Evolutionary conservation across 2,797 vertebrate species (phyloP), one percentile per base, ranked within the genome.

Genomic region (Darevskia nairensis): DNA sequence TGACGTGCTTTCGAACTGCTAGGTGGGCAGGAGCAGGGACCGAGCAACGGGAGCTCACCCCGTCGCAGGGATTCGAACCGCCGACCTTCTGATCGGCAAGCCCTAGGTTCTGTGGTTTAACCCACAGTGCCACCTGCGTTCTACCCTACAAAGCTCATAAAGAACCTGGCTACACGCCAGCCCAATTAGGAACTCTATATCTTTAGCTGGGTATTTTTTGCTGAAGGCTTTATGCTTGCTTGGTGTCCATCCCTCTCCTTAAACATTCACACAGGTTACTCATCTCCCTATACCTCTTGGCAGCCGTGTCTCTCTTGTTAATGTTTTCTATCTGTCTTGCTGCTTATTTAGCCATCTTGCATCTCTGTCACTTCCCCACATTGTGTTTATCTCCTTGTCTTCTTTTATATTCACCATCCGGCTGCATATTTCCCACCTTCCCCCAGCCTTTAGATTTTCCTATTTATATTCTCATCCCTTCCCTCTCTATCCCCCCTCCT

Each of bases 391-490:
- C 35, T 85, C 39, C 19, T 77, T 61, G 4, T 4, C 87, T 90
- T 82, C 69, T 80, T 88, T 92, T 88, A 85, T 91, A 83, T 80
- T 50, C 88, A 85, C 90, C 78, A 0, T 86, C 86, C 88, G 90
- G 77, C 41, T 80, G 85, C 86, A 88, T 44, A 89, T 90, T 88
- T 89, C 82, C 84, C n/a, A 23, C 32, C 50, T 10, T 82, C 78
- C 84, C 50, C 80, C 41, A 61, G 61, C 83, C 89, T 93, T 61
- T 69, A 91, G 86, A 13, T 74, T 82, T 32, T 15, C 87, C 94
- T 88, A 74, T 94, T 94, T 89, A 85, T 91, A 91, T 87, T 84
- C 91, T 75, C 90, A 88, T 80, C 68, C 87, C 81, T 68, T 89
- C 78, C 46, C 41, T 66, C n/a, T 64, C 82, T 87, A 39, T 76